Conservation (phyloP, 2,888 invertebrate genomes). For the Calliphora vomitoria region DNA sequence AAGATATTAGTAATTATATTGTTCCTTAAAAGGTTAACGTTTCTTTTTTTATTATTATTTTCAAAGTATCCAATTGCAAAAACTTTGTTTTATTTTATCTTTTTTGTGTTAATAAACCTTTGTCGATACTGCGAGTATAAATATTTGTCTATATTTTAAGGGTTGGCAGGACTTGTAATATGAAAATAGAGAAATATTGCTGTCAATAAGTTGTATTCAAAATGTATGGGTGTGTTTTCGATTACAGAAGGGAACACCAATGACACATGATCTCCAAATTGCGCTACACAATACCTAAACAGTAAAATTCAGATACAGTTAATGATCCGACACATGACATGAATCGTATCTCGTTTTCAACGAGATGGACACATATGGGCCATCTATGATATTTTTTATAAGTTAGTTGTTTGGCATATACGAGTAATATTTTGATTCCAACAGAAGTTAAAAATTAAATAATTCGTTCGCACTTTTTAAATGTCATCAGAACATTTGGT, state of each 20-base stretch:
- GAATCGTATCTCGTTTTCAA: too few species aligned
- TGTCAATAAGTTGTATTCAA: slow-evolving; percentile 59
- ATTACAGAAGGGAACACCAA: background rate
- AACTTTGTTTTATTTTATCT: background rate
- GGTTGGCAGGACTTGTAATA: slow-evolving; percentile 28
- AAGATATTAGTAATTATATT: too few species aligned
- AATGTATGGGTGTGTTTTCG: background rate
- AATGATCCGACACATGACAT: too few species aligned
- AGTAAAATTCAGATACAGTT: too few species aligned
- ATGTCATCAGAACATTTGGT: too few species aligned
- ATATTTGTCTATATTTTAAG: slow-evolving; percentile 38
- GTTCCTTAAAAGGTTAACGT: background rate
- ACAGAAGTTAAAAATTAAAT: too few species aligned
- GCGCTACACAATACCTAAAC: too few species aligned
- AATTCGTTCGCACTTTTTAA: too few species aligned
- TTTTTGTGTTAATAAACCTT: background rate
- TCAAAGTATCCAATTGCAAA: background rate
- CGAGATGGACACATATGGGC: too few species aligned
- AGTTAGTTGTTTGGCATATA: too few species aligned
- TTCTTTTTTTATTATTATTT: background rate
- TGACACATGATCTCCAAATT: background rate
- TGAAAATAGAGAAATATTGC: slow-evolving; percentile 64
- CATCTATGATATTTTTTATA: too few species aligned
- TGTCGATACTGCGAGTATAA: background rate
- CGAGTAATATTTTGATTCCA: too few species aligned